Evolutionary conservation across 2,113 vertebrate genomes (phyloP), one percentile per base, ranked within the genome.

Genomic region (Cettia cetti): DNA sequence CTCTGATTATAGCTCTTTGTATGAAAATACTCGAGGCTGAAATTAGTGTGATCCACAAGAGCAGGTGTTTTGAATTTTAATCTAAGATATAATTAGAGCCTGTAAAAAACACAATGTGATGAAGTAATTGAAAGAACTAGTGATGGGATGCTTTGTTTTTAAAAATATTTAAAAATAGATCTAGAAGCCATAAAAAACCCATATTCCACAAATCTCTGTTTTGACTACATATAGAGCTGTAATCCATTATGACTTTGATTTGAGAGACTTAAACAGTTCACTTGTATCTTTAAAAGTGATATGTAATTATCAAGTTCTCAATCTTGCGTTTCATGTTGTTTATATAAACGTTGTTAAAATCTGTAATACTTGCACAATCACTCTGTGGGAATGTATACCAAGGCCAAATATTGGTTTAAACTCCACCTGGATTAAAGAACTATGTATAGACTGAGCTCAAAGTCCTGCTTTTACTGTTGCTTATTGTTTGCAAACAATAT

Each of bases 51-150:
- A 92, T 97, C 97, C 96, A 96, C 94, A 96, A 95, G 94, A 97
- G 94, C 97, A 98, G 98, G 97, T 98, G 97, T 96, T 97, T 96
- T 94, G 95, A 97, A 98, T 96, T 96, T 97, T 96, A 97, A 97
- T 94, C 92, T 95, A 95, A 92, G 93, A 86, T 97, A 95, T 97
- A 98, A 98, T 98, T 98, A 97, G 70, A 92, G 74, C 90, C 95
- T 97, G 57, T 89, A 84, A 96, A 96, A 94, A 97, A 65, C 66
- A 77, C 42, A 83, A n/a, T 70, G 91, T 74, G 89, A 86, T 94
- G 49, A 45, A 94, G 83, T 96, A 97, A 96, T 97, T 98, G 95
- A 97, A 97, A 97, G 86, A 94, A 81, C 94, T 98, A 98, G 97
- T 98, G 92, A 96, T 68, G 49, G 85, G 64, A 95, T 96, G 81